Evolutionary conservation across 2,113 vertebrate species (phyloP).

Genomic region (Ictalurus punctatus): DNA sequence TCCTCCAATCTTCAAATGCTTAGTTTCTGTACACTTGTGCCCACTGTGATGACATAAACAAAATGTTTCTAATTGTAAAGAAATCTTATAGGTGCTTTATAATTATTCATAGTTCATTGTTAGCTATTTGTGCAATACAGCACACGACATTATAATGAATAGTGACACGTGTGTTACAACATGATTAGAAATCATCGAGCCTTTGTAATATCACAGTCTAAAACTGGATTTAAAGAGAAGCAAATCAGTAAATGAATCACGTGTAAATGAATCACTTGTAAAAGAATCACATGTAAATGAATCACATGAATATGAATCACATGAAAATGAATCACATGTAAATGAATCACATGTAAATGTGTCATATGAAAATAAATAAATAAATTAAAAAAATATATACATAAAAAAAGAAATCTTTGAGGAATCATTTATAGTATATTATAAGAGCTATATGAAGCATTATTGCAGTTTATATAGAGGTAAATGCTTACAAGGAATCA

Average conservation of each 20-base stretch:
- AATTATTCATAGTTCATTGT: not conserved
- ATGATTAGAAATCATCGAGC: not conserved
- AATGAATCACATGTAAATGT: too few species aligned
- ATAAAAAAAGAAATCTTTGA: too few species aligned
- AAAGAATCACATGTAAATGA: too few species aligned
- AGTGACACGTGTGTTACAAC: not conserved
- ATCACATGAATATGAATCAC: too few species aligned
- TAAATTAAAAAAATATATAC: too few species aligned
- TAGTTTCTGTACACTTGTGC: not conserved
- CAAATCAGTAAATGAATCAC: too few species aligned
- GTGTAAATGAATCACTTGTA: too few species aligned
- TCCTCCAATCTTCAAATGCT: not conserved
- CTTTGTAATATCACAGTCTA: too few species aligned
- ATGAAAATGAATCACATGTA: too few species aligned
- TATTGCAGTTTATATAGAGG: not conserved
- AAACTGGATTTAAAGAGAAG: too few species aligned
- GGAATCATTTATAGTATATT: not conserved
- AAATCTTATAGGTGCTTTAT: not conserved
- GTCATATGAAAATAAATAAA: too few species aligned
- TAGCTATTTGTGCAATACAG: not conserved
- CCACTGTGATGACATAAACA: too few species aligned
- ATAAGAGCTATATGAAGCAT: not conserved
- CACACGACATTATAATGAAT: not conserved
- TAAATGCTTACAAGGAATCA: not conserved
- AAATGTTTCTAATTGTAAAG: not conserved